These are phyloP conservation scores for Paracentrotus lividus DNA, from an alignment of 53 echinoderm and acorn worm genomes.

Conservation along the genomic window DNA sequence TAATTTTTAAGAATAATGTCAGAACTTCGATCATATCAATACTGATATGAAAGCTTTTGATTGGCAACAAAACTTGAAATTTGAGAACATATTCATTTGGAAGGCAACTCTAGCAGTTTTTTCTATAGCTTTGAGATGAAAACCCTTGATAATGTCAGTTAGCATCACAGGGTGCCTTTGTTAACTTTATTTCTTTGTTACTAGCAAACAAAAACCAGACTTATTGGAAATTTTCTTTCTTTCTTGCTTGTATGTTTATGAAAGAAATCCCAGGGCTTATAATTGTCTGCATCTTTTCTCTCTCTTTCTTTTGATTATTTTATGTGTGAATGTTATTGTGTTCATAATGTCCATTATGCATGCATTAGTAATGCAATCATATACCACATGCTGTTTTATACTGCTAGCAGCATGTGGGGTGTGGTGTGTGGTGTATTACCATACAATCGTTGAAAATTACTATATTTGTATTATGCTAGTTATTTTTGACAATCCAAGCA, in stretches of 20 bases:
- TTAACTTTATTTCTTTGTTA: constrained; percentile 11
- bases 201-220: background rate
- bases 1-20: background rate
- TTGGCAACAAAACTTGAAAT: background rate
- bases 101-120: background rate
- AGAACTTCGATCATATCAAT: background rate
- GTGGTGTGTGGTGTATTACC: background rate
- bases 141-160: constrained; percentile 43
- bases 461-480: background rate
- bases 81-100: background rate
- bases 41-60: background rate
- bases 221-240: background rate
- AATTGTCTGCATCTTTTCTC: background rate
- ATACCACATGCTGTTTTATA: constrained; percentile 30
- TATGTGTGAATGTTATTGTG: constrained; percentile 1
- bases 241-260: background rate
- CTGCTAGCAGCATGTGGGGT: background rate
- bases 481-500: background rate
- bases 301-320: background rate
- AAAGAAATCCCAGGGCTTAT: background rate
- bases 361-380: constrained; percentile 14
- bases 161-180: constrained; percentile 54
- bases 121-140: background rate
- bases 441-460: background rate
- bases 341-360: constrained; percentile 18